Base-by-base conservation (phyloP, 1,140 invertebrate genomes). In the Caerostris extrusa region DNA sequence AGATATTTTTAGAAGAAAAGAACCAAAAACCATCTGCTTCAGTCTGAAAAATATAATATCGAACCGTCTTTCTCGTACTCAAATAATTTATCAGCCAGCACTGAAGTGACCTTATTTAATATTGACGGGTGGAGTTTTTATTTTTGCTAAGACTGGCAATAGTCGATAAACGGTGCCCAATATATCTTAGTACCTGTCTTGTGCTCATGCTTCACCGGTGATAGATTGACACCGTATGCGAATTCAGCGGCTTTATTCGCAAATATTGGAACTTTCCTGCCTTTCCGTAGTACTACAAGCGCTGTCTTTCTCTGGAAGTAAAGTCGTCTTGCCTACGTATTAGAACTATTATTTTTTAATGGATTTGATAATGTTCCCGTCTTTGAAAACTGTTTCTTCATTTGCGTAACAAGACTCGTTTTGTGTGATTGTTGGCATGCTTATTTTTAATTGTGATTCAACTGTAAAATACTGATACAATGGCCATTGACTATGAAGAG, bases 401-500 rank as follows among this genome's bases (percentile, higher is more conserved):
- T 34, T 34, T 34, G 34, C 34, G 34, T 34, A 34, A 34, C 34
- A 1, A 34, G 34, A 1, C 0, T 34, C 34, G 34, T 34, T 34
- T 34, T 34, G 34, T 34, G 34, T 34, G 34, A 2, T 34, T 34
- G 34, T 34, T 34, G 34, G 34, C 34, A 34, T 34, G 34, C 34
- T 34, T 34, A 1, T 34, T 34, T 34, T 34, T 34, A 1, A 34
- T 34, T 34, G 34, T 34, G 34, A 34, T 34, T 34, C 0, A 34
- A 34, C 34, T 64, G 17, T 64, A 17, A 17, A 17, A 64, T 64
- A 64, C 61, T 64, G 61, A 7, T 64, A 53, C 53, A 53, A 93
- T 93, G 92, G 92, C 57, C 2, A 60, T 93, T n/a, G 92, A 93
- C 8, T 88, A 55, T 82, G 92, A 93, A 88, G 92, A 93, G 50